Conservation (phyloP, 2,888 invertebrate species). For the Antitype chi region DNA sequence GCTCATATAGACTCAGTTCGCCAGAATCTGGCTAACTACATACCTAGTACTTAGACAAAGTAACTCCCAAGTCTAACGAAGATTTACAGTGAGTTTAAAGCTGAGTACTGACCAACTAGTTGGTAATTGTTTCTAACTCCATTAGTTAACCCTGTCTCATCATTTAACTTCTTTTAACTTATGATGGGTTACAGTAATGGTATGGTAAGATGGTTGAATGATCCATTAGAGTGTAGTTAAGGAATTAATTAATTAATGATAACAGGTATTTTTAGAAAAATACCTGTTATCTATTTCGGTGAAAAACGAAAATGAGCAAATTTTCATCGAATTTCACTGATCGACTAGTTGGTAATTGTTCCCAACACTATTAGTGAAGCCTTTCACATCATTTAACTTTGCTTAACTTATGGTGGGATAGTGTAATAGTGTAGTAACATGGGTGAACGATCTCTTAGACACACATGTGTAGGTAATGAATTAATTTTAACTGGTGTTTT, state of each 20-base stretch:
- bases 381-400: slow-evolving; percentile 23
- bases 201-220: slow-evolving; percentile 1
- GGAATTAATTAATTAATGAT: neutral
- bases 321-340: neutral
- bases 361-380: slow-evolving; percentile 14
- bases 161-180: slow-evolving; percentile 10
- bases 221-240: neutral
- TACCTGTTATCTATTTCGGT: too few species aligned
- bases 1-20: neutral
- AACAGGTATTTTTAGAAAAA: neutral
- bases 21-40: neutral
- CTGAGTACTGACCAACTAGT: neutral
- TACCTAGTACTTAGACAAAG: neutral
- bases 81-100: slow-evolving; percentile 9
- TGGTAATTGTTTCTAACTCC: slow-evolving; percentile 25
- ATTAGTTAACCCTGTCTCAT: slow-evolving; percentile 24
- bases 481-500: neutral
- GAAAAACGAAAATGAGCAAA: too few species aligned
- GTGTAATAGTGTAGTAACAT: neutral
- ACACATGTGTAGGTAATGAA: neutral
- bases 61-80: slow-evolving; percentile 14
- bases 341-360: slow-evolving; percentile 27
- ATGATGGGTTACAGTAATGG: neutral
- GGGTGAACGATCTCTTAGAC: neutral
- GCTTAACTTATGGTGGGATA: neutral